phyloP scores from a whole-genome alignment of 2,888 invertebrate species.

The Anagyrus pseudococci region DNA sequence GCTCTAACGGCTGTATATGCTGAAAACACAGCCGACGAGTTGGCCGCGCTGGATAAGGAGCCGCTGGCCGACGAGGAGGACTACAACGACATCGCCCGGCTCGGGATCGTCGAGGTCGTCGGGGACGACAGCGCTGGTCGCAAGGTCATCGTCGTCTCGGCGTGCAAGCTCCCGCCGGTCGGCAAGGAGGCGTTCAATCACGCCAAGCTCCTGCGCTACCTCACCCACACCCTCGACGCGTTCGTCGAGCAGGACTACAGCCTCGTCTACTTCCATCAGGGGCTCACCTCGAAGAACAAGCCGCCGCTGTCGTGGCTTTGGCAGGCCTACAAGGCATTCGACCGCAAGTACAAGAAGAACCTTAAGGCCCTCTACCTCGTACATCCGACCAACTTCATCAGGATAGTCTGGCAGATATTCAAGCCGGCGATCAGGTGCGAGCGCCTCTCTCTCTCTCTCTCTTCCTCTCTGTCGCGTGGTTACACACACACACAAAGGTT shows the following conservation, averaged over 20 bases:
- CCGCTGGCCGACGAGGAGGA: constrained; percentile 65
- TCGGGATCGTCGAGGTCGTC: constrained; percentile 84
- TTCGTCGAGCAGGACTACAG: constrained; percentile 99
- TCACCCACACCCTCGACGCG: constrained; percentile 92
- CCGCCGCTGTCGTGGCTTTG: constrained; percentile 95
- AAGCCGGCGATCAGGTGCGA: constrained; percentile 85
- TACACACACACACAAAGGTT: no score
- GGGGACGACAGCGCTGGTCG: constrained; percentile 86
- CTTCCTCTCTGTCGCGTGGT: no score
- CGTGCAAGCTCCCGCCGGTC: constrained; percentile 74
- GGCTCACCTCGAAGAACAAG: constrained; percentile 93
- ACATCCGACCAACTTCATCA: constrained; percentile 97
- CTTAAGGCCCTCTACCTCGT: constrained; percentile 97
- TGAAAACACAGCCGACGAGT: constrained; percentile 57
- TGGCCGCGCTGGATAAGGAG: constrained; percentile 56
- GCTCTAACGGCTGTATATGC: no score
- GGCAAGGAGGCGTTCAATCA: constrained; percentile 81
- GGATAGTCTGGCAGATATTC: constrained; percentile 94
- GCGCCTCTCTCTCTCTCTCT: no score
- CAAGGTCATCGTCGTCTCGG: constrained; percentile 95
- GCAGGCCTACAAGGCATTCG: constrained; percentile 96
- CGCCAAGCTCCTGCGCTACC: constrained; percentile 78
- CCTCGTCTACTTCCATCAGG: constrained; percentile 97
- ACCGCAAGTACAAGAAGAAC: constrained; percentile 99
- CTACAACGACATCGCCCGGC: constrained; percentile 74